Evolutionary conservation across 2,113 vertebrate genomes (phyloP).

Genomic region (Triplophysa dalaica): DNA sequence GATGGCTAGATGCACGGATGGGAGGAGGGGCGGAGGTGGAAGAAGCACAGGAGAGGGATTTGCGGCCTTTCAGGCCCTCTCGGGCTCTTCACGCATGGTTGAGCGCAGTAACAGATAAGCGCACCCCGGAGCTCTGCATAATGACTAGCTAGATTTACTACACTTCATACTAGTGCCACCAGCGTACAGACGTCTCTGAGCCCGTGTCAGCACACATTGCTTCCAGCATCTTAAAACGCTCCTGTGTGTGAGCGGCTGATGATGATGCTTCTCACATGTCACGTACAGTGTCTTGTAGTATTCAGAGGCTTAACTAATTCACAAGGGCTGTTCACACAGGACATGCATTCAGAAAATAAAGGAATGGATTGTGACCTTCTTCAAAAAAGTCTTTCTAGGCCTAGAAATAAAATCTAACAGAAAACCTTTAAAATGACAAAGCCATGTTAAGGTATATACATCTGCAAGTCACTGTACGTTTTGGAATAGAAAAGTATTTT

Average conservation of each 20-base stretch:
- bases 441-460: too few relatives aligned
- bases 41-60: conserved; percentile 59
- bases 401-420: too few relatives aligned
- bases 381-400: too few relatives aligned
- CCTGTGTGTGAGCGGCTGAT: conserved; percentile 1
- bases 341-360: not conserved
- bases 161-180: conserved; percentile 54
- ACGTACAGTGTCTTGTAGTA: conserved; percentile 4
- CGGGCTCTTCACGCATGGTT: conserved; percentile 81
- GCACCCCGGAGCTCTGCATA: conserved; percentile 81
- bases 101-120: conserved; percentile 83
- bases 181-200: conserved; percentile 38
- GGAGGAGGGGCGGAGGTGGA: conserved; percentile 48
- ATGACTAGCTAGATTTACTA: conserved; percentile 77
- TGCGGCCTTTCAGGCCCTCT: conserved; percentile 79
- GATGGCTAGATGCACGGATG: conserved; percentile 63
- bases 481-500: too few relatives aligned
- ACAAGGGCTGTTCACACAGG: not conserved
- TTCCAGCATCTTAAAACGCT: conserved; percentile 31
- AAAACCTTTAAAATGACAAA: too few relatives aligned
- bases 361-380: too few relatives aligned
- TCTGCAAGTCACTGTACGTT: too few relatives aligned
- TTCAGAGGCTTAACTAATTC: conserved; percentile 22
- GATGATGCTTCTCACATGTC: conserved; percentile 2
- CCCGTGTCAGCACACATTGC: conserved; percentile 28